phyloP scores from a whole-genome alignment of 2,888 invertebrate species.

The Hartigia nigra region DNA sequence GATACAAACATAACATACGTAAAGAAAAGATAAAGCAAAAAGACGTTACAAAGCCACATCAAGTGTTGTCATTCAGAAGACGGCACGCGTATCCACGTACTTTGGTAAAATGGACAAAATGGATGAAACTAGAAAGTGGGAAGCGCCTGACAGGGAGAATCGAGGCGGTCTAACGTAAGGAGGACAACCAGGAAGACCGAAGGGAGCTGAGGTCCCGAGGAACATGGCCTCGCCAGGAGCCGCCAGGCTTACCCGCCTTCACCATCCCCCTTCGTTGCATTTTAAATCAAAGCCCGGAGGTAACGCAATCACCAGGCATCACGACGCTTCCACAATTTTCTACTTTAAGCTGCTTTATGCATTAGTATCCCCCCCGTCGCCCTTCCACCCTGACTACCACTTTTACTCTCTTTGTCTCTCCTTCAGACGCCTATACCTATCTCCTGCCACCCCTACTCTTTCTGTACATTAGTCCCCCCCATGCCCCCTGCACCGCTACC shows the following conservation, averaged over 20 bases:
- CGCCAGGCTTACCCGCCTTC: conserved; percentile 28
- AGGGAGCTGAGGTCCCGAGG: conserved; percentile 1
- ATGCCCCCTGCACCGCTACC: conserved; percentile 12
- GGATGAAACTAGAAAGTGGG: background rate
- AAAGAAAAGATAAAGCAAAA: background rate
- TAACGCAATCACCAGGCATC: conserved; percentile 67
- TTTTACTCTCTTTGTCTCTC: conserved; percentile 23
- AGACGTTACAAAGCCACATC: background rate
- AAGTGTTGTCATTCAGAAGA: background rate
- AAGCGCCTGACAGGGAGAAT: background rate
- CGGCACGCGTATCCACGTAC: background rate
- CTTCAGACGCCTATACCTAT: conserved; percentile 12
- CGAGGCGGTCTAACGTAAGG: background rate
- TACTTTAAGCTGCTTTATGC: conserved; percentile 67
- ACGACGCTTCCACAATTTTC: conserved; percentile 67
- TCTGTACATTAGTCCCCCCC: conserved; percentile 25
- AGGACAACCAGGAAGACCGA: background rate
- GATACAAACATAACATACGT: too few species aligned
- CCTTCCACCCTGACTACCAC: conserved; percentile 13
- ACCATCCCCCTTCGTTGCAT: conserved; percentile 61
- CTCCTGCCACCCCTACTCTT: background rate
- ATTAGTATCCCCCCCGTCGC: conserved; percentile 53
- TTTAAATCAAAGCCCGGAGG: conserved; percentile 67
- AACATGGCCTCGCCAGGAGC: conserved; percentile 33
- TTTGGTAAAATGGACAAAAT: background rate